Evolutionary conservation across 2,888 invertebrate genomes (phyloP), one percentile per base, ranked within the genome.

Genomic region (Empis stercorea): DNA sequence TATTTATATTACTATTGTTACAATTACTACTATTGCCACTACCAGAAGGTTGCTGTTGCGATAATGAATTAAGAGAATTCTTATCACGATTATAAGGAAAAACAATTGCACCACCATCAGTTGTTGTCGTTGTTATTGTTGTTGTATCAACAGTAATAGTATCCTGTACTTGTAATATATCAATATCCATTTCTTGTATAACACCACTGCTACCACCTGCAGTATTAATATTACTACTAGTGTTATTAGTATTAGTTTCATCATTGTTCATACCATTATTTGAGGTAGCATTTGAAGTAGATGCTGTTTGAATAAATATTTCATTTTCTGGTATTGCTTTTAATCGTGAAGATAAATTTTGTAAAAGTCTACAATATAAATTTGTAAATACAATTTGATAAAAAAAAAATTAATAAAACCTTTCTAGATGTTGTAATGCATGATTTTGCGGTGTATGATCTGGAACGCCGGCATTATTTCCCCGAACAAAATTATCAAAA

Each of bases 401-500:
- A n/a, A n/a, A n/a, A n/a, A n/a, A n/a, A n/a, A n/a, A n/a, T n/a
- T n/a, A n/a, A n/a, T n/a, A n/a, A n/a, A 64, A 78, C 79, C 73
- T 75, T 61, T 81, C 77, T 44, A 92, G 70, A 63, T 92, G 89
- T 46, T 75, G 74, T 51, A 89, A 71, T 6, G 86, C 81, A 57
- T 76, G 75, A 64, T 82, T 79, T 56, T 79, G 80, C 11, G 80
- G 78, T n/a, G 76, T 76, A 65, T 87, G 86, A 52, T 80, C 79
- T 4, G 92, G 92, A 15, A 81, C 79, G n/a, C 91, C 91, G 49
- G 81, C 81, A 61, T 81, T 80, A 69, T 81, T 81, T 57, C 83
- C 80, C 23, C 80, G 77, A 46, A 92, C 87, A 71, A 93, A 93
- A 72, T 93, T 92, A 66, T 86, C 84, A 63, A 81, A 93, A 61